Evolutionary conservation across 23 tunicate genomes (phyloP), one percentile per base, ranked within the genome.

Genomic region (Oikopleura vanhoeffeni): DNA sequence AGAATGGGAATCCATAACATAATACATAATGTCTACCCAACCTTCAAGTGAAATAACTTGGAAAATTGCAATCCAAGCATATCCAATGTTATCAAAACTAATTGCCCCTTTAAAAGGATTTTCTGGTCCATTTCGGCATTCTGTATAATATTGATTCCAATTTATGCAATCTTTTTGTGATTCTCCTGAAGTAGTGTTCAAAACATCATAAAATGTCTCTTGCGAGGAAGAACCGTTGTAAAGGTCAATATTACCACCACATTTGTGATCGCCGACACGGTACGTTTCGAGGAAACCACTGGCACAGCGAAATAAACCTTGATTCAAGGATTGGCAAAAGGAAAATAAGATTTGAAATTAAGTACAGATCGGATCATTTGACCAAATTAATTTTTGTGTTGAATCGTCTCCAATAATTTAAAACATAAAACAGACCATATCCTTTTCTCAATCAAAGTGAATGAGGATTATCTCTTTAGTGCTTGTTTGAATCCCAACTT

Each of bases 21-120:
- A 86, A 75, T 91, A 91, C 96, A 91, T 91, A 67, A 91, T 91
- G 71, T 91, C 96, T 40, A 88, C 96, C 96, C 96, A 91, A 1
- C 96, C 96, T 84, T 91, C 96, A 32, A 91, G 41, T 40, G 91
- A 88, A 77, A 91, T 91, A 4, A 91, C 96, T 87, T 91, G 96
- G 83, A 91, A 91, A 0, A 91, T 91, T 32, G 96, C 91, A 27
- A 91, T 90, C 96, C 96, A 91, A 0, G 96, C 96, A 41, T 91
- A 88, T 87, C 89, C 84, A 41, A 91, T 88, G 87, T 91, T 91
- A 82, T 91, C 96, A 71, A 91, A 91, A 57, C 64, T 86, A 34
- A 91, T 91, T 27, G 96, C 87, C 28, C 87, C 87, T 75, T 85
- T 86, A 40, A 76, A 91, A 33, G 96, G 96, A 84, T 91, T 91